Percentiles rank a stretch among this genome's conserved stretches.
These are phyloP conservation scores for Synergus umbraculus DNA, from an alignment of 2,888 invertebrate genomes.

Conservation along the genomic window DNA sequence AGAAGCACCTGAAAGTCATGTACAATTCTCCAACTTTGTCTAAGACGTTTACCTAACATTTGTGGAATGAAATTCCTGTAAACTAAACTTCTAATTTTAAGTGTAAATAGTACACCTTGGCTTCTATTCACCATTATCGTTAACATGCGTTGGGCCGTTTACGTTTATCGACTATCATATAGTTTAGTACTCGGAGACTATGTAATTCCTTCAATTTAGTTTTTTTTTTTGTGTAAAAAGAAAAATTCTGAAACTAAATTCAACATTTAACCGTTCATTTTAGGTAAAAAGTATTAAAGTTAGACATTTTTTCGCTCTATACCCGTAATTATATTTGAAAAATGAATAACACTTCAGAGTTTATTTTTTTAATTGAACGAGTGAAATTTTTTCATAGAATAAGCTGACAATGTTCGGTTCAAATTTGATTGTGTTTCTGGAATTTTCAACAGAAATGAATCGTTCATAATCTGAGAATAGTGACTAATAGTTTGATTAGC, in stretches of 20 bases:
- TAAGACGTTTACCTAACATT: slow-evolving; percentile 14
- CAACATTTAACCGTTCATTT: no score
- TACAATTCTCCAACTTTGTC: slow-evolving; percentile 16
- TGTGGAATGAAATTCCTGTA: slow-evolving; percentile 4
- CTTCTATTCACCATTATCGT: neutral
- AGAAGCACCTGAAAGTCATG: slow-evolving; percentile 26
- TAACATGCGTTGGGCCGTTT: neutral
- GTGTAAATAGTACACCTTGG: neutral
- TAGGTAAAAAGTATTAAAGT: no score
- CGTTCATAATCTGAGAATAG: slow-evolving; percentile 8
- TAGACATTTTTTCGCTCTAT: no score
- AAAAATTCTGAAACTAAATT: no score
- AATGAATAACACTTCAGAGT: no score
- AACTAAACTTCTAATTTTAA: neutral
- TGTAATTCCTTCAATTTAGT: neutral
- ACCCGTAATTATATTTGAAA: no score
- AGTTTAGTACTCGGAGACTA: neutral
- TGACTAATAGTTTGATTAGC: slow-evolving; percentile 13
- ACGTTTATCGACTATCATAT: neutral
- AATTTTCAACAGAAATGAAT: slow-evolving; percentile 13
- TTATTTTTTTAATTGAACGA: no score
- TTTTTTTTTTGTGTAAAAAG: no score
- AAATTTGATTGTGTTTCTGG: slow-evolving; percentile 34
- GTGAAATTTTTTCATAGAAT: neutral
- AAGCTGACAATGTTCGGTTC: neutral